Evolutionary conservation across 2,797 vertebrate genomes (phyloP), one percentile per base, ranked within the genome.

Genomic region (Champsocephalus esox): DNA sequence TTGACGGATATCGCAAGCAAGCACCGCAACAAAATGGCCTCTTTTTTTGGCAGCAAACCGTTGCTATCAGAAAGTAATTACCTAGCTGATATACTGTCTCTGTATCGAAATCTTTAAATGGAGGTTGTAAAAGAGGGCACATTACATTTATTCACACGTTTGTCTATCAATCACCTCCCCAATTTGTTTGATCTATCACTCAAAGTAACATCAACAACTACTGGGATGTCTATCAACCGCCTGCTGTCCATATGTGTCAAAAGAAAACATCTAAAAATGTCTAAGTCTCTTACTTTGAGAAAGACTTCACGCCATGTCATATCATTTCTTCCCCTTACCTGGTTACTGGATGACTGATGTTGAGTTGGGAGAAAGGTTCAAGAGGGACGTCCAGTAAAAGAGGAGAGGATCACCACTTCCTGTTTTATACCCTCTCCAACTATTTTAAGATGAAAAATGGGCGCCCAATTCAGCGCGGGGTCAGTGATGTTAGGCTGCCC

Each of bases 361-460:
- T 55, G n/a, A 49, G 49, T 5, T 63, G 72, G 56, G 24, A 70
- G 49, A 46, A 50, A 41, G 43, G 34, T 71, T 62, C 70, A 66
- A 45, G 70, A 70, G 57, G 71, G 69, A 72, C 5, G 43, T 78
- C 85, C 75, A 48, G 77, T 89, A 50, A 69, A 60, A 72, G 68
- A 65, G 52, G 49, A 48, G 41, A 59, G 66, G 52, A 73, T 77
- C 44, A 66, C 77, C 55, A 73, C 84, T 52, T 34, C 76, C 80
- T 64, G 52, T 83, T 90, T 89, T 89, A 91, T 90, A 90, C 51
- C 73, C 73, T 48, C 74, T 50, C 32, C 38, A 49, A 80, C 85
- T 90, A 87, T 90, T 91, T 87, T 83, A 68, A 78, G 82, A 81
- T 71, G 60, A 77, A 81, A 80, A 81, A 76, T 65, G 50, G 82